A percentile compares a stretch with the other conserved stretches of the same genome.
Conservation (phyloP, 92 coral and sea anemone species). For the Plumapathes pennacea region DNA sequence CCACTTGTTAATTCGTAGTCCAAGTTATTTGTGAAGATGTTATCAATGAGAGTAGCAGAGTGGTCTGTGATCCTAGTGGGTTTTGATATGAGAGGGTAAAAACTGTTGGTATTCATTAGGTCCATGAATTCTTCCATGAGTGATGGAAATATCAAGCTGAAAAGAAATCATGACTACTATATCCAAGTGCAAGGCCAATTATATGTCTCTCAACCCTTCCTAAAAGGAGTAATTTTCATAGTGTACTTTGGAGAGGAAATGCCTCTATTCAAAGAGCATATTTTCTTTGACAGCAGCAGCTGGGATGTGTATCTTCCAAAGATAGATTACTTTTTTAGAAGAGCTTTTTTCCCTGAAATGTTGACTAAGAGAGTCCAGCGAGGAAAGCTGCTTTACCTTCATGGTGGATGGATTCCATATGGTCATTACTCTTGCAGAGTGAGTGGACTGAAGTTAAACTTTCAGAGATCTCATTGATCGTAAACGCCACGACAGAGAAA, state of each 20-base stretch:
- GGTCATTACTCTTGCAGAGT: conserved; percentile 8
- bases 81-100: too few species aligned
- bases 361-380: conserved; percentile 39
- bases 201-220: neutral
- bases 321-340: conserved; percentile 42
- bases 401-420: conserved; percentile 26
- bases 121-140: too few species aligned
- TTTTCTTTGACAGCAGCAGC: conserved; percentile 13
- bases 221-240: conserved; percentile 1
- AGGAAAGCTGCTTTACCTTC: conserved; percentile 31
- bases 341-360: conserved; percentile 53
- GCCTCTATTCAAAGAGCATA: conserved; percentile 8
- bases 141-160: conserved; percentile 9
- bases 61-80: too few species aligned
- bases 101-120: too few species aligned
- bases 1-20: too few species aligned
- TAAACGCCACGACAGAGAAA: too few species aligned
- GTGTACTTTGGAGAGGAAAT: conserved; percentile 13
- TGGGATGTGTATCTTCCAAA: conserved; percentile 36
- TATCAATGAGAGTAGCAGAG: too few species aligned
- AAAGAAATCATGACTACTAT: conserved; percentile 12
- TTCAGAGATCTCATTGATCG: conserved; percentile 7
- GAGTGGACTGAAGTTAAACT: conserved; percentile 18
- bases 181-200: conserved; percentile 27
- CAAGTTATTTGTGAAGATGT: too few species aligned